Evolutionary conservation across 2,888 invertebrate species (phyloP), one percentile per base, ranked within the genome.

Genomic region (Yponomeuta malinellus): DNA sequence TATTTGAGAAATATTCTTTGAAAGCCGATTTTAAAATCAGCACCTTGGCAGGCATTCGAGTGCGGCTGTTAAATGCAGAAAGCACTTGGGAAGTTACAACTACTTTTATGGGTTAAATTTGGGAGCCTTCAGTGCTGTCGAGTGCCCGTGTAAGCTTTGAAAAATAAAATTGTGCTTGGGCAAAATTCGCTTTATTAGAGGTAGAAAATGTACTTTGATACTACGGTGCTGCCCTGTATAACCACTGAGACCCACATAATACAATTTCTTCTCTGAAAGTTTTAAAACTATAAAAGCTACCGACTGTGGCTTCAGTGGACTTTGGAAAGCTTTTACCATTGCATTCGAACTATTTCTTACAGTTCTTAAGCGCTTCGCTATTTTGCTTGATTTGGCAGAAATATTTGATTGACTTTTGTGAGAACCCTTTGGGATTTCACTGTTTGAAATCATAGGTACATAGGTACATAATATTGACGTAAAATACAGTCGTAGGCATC

Each of bases 41-140:
- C 52, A 59, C 52, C 52, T 59, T 59, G 52, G 52, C 52, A 59
- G 52, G 52, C 52, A 59, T 59, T 59, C 52, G 64, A 64, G 31
- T 29, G 31, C 29, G 64, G 29, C n/a, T 29, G 64, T 64, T 64
- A 64, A 64, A 64, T 64, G 31, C 64, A 64, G 29, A 64, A 10
- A 64, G 64, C 64, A 29, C 64, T 64, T 64, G 23, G 63, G 52
- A 23, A 64, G 64, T 64, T 64, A 31, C 29, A 64, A 64, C 29
- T 23, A 64, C 64, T 64, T 64, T 64, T 64, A 64, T 64, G 29
- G 23, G 64, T 59, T 59, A 59, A 59, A 59, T 59, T 59, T 59
- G 52, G 12, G 52, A 59, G 65, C 33, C 29, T 65, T 65, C 29
- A 12, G 65, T 65, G 33, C 65, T 65, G 65, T 29, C 10, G 33